Base-by-base conservation (phyloP, 1,140 invertebrate species). In the Drosophila mayri region DNA sequence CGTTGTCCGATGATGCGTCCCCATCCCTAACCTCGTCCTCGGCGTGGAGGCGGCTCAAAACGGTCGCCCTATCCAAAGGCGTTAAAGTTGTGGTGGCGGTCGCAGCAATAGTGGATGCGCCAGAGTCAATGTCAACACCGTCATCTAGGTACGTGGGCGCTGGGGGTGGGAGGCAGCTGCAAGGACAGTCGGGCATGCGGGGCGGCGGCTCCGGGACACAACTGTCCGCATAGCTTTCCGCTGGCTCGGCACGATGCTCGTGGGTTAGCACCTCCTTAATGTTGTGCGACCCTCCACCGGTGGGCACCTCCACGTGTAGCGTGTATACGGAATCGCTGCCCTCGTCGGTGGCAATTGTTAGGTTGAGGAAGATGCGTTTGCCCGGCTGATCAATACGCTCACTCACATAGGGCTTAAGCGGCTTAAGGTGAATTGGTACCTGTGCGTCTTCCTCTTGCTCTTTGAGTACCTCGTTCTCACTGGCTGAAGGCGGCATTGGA, bases 301-400 rank as follows among this genome's bases (percentile, higher is more conserved):
- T 81, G 20, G 92, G 92, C 30, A 93, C 86, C 8, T 87, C 86
- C 20, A 93, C 92, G 60, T 93, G 92, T 11, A 93, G 59, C 0
- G 88, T 92, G 57, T 93, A 93, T n/a, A 93, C 59, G n/a, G 83
- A 90, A 57, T 85, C 91, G 32, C 67, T 82, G 28, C 76, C 92
- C 57, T 83, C 86, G 60, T 91, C 92, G 6, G 92, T 92, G 40
- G 85, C 92, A 28, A 93, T 92, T 8, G 92, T 92, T 46, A 93
- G 50, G 70, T 93, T 93, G 3, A 93, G 76, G 35, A 93, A 52
- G 22, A 93, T 92, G 8, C 91, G 81, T 22, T 81, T 91, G 12
- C 77, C 65, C 6, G 84, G 81, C 41, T 54, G 47, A 77, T 92
- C 87, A 30, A 84, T 73, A 6, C 64, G 58, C 30, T 91, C 90